These are phyloP conservation scores for Gallinago jamesoni DNA, from an alignment of 2,113 vertebrate species.

Conservation along the genomic window DNA sequence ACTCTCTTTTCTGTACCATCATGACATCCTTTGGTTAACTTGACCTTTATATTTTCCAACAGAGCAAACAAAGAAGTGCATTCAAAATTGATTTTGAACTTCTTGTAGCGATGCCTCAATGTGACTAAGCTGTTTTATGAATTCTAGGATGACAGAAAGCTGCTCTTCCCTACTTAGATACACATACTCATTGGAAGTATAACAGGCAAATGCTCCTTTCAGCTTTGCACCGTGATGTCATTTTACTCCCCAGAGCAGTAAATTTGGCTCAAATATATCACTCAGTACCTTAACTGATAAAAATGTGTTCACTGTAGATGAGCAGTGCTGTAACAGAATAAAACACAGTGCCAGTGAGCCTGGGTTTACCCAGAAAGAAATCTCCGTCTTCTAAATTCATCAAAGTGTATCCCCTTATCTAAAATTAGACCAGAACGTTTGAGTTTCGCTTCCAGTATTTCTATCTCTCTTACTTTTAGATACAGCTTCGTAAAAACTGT, in stretches of 20 bases:
- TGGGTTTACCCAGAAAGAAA: not conserved
- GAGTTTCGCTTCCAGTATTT: not conserved
- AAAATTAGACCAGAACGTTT: not conserved
- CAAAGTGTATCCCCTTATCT: not conserved
- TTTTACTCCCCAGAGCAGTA: slow-evolving; percentile 19
- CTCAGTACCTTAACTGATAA: not conserved
- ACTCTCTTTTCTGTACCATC: not conserved
- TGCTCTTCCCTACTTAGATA: not conserved
- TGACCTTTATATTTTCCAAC: not conserved
- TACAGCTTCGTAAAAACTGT: not conserved
- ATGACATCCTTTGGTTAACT: not conserved
- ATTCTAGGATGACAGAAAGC: not conserved
- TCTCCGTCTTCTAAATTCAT: not conserved
- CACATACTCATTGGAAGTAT: not conserved
- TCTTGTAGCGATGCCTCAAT: not conserved
- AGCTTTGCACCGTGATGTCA: not conserved
- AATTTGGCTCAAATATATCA: not conserved
- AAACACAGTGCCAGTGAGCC: not conserved
- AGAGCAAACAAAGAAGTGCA: not conserved
- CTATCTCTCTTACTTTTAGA: not conserved
- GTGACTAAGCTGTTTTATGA: not conserved
- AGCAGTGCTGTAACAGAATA: not conserved
- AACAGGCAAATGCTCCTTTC: not conserved
- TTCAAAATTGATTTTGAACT: not conserved
- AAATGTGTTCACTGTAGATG: not conserved